phyloP scores from a whole-genome alignment of 2,888 invertebrate species.

The Eueremaeus valkanovi region DNA sequence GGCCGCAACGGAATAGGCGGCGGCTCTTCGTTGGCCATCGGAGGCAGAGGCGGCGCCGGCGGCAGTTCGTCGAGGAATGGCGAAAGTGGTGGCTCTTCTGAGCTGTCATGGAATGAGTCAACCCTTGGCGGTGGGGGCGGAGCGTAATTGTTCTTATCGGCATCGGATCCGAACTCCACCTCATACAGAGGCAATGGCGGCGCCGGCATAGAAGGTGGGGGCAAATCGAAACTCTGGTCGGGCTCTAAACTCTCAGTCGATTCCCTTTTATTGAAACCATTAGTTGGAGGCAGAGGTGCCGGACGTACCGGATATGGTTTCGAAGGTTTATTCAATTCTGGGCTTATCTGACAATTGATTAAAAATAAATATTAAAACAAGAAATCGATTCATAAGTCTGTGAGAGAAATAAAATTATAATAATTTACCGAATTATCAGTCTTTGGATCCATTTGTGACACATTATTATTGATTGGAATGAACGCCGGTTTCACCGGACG shows the following conservation, averaged over 20 bases:
- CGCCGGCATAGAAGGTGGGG: conserved; percentile 33
- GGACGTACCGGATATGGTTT: conserved; percentile 36
- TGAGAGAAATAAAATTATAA: not conserved
- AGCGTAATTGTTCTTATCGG: conserved; percentile 26
- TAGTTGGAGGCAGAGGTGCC: conserved; percentile 40
- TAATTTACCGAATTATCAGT: not conserved
- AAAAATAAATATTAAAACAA: not conserved
- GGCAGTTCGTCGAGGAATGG: conserved; percentile 31
- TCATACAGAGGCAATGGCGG: not conserved
- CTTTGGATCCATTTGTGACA: not conserved
- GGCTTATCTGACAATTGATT: not conserved
- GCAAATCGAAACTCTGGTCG: conserved; percentile 28
- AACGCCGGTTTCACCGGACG: conserved; percentile 30
- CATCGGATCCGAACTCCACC: not conserved
- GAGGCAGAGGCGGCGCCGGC: conserved; percentile 38
- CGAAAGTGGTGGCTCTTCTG: conserved; percentile 23
- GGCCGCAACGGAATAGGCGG: conserved; percentile 38
- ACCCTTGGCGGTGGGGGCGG: conserved; percentile 45
- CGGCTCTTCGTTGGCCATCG: conserved; percentile 23
- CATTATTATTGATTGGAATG: too few species aligned
- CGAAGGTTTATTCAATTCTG: not conserved
- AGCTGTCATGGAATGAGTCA: conserved; percentile 34
- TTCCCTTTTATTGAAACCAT: not conserved
- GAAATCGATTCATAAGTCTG: not conserved
- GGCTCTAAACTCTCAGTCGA: not conserved